These are phyloP conservation scores for Bufotes viridis DNA, from an alignment of 2,797 vertebrate species.

Conservation along the genomic window DNA sequence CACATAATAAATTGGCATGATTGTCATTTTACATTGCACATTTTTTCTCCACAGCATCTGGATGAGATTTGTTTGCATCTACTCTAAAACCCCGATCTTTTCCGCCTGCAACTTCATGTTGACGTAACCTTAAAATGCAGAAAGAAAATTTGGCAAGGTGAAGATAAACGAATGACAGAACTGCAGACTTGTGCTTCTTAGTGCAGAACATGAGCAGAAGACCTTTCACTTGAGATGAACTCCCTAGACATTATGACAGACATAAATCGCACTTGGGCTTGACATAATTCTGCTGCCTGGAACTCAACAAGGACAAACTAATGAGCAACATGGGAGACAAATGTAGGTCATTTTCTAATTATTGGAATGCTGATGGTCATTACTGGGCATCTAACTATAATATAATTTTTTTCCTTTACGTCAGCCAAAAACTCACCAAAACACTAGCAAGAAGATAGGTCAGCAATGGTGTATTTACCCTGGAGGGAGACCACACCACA, in stretches of 20 bases:
- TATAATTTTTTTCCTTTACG: background rate
- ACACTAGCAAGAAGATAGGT: too few species aligned
- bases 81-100: too few species aligned
- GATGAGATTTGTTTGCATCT: too few species aligned
- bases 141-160: background rate
- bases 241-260: background rate
- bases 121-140: background rate
- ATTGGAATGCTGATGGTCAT: background rate
- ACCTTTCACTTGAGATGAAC: too few species aligned
- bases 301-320: background rate
- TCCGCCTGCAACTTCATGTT: too few species aligned
- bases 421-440: background rate
- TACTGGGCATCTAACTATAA: background rate
- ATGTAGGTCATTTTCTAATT: constrained; percentile 1
- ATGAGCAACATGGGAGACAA: constrained; percentile 15
- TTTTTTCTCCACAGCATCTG: too few species aligned
- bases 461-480: too few species aligned
- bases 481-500: too few species aligned
- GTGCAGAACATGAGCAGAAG: background rate
- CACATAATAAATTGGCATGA: too few species aligned
- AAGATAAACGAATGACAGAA: background rate
- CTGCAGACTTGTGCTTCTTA: background rate
- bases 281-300: background rate
- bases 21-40: too few species aligned
- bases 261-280: constrained; percentile 6